A percentile compares a stretch with the other conserved stretches of the same genome.
Evolutionary conservation across 2,888 invertebrate species (phyloP).

Genomic region (Drosophila incognita): DNA sequence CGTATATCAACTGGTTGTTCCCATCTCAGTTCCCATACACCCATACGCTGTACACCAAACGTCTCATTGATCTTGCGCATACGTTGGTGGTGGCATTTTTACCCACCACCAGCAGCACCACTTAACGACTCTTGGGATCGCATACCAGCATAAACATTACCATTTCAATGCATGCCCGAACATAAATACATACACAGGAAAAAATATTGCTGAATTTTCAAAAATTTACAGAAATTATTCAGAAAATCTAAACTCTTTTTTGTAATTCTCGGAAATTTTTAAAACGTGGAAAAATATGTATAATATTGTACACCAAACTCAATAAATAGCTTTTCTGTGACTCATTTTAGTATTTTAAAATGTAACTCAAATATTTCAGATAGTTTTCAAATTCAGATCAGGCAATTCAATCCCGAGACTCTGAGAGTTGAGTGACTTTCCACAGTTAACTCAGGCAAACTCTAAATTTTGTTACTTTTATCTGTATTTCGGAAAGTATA

Average conservation of each 20-base stretch:
- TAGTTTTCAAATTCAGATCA: not conserved
- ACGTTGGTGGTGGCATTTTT: slow-evolving; percentile 55
- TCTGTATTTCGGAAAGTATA: not conserved
- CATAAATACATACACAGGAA: not conserved
- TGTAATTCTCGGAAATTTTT: not conserved
- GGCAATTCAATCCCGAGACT: not conserved
- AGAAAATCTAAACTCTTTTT: not conserved
- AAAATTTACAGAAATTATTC: not conserved
- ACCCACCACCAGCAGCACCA: slow-evolving; percentile 42
- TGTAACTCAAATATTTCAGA: not conserved
- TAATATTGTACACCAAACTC: not conserved
- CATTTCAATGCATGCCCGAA: slow-evolving; percentile 52
- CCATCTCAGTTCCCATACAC: slow-evolving; percentile 54
- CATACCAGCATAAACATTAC: slow-evolving; percentile 67
- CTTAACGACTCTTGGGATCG: slow-evolving; percentile 51
- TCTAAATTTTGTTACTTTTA: not conserved
- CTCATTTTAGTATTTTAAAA: not conserved
- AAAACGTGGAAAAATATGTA: not conserved
- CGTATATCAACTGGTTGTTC: slow-evolving; percentile 56
- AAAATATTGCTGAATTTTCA: not conserved
- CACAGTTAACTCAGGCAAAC: not conserved
- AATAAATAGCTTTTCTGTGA: accelerated
- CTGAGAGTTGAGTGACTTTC: not conserved
- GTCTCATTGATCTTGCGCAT: slow-evolving; percentile 37
- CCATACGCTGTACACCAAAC: slow-evolving; percentile 13